phyloP scores from a whole-genome alignment of 2,888 invertebrate species.

The Perdita meconis region DNA sequence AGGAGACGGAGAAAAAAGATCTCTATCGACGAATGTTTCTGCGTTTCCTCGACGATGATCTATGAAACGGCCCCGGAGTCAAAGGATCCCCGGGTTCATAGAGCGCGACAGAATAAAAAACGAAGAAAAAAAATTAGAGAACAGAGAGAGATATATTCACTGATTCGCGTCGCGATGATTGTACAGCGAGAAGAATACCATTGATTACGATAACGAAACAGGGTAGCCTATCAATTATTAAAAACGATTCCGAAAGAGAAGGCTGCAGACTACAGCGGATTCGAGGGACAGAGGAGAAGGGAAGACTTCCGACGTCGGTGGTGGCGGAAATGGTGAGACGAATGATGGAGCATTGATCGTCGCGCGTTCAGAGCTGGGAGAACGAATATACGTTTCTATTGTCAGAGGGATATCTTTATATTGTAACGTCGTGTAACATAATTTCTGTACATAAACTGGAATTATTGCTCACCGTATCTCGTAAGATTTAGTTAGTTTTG shows the following conservation, averaged over 20 bases:
- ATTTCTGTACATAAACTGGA: constrained; percentile 83
- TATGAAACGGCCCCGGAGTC: constrained; percentile 30
- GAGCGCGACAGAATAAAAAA: constrained; percentile 20
- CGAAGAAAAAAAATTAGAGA: background rate
- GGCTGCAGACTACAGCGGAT: constrained; percentile 58
- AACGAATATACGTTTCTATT: constrained; percentile 64
- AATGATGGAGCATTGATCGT: constrained; percentile 42
- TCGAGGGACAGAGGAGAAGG: constrained; percentile 13
- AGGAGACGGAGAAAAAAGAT: background rate
- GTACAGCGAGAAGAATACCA: constrained; percentile 72
- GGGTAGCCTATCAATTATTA: constrained; percentile 84
- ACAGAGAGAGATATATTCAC: constrained; percentile 33
- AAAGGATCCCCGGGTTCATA: constrained; percentile 22
- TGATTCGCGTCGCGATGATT: constrained; percentile 42
- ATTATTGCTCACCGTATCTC: constrained; percentile 83
- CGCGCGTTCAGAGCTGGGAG: constrained; percentile 49
- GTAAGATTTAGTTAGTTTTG: constrained; percentile 83
- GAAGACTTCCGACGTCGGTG: constrained; percentile 29
- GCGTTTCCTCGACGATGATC: constrained; percentile 54
- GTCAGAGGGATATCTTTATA: constrained; percentile 75
- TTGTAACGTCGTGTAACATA: constrained; percentile 81
- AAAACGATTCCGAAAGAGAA: constrained; percentile 67
- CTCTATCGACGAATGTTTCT: constrained; percentile 3
- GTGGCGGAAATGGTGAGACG: constrained; percentile 21
- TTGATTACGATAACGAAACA: constrained; percentile 83